Evolutionary conservation across 2,113 vertebrate genomes (phyloP).

Genomic region (Triplophysa dalaica): DNA sequence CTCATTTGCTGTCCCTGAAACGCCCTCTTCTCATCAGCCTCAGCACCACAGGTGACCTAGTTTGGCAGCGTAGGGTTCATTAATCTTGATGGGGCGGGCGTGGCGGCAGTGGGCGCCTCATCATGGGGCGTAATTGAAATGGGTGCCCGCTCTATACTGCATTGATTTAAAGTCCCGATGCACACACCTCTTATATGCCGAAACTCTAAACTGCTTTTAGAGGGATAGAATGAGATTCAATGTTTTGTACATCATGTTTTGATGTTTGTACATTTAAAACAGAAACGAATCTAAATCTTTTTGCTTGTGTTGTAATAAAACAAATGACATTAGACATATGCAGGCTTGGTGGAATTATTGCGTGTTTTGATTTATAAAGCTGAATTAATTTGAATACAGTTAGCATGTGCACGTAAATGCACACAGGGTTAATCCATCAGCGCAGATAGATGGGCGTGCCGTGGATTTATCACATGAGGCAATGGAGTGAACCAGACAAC

Average conservation of each 20-base stretch:
- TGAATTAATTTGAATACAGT: too few species aligned
- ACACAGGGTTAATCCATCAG: conserved; percentile 59
- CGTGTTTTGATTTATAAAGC: too few species aligned
- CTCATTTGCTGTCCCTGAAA: background rate
- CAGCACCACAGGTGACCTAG: conserved; percentile 65
- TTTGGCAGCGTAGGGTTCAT: conserved; percentile 65
- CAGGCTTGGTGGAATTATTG: too few species aligned
- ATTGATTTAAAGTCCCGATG: conserved; percentile 58
- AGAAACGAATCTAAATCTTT: too few species aligned
- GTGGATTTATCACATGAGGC: conserved; percentile 62
- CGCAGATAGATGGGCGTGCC: conserved; percentile 4
- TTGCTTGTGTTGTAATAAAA: too few species aligned
- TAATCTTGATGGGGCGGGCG: conserved; percentile 66
- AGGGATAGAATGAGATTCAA: background rate
- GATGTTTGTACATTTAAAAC: background rate
- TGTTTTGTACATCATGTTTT: too few species aligned
- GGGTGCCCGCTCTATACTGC: conserved; percentile 53
- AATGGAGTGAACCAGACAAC: conserved; percentile 61
- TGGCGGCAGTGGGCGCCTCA: conserved; percentile 53
- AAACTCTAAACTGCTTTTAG: background rate
- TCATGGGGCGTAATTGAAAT: conserved; percentile 68
- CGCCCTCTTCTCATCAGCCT: background rate
- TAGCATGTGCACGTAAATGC: conserved; percentile 10
- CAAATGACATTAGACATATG: too few species aligned
- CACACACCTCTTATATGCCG: background rate